Evolutionary conservation across 35 echinoderm and acorn worm genomes (phyloP).

Genomic region (Diadema setosum): DNA sequence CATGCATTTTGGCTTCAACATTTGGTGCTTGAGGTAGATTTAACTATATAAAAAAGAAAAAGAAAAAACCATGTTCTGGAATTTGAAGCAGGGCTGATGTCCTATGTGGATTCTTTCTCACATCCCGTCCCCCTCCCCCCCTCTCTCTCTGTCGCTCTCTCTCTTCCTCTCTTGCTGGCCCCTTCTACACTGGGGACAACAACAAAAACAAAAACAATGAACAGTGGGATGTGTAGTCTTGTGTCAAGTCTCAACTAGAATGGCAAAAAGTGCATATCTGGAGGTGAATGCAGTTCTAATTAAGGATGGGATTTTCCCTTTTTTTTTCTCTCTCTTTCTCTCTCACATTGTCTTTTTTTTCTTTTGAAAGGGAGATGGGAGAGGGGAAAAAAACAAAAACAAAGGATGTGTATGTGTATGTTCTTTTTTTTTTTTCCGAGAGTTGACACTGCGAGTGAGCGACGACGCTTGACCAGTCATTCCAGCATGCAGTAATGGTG

Average conservation of each 20-base stretch:
- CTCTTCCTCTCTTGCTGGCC: no score
- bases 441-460: background rate
- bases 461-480: constrained; percentile 14
- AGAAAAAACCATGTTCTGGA: background rate
- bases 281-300: constrained; percentile 1
- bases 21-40: background rate
- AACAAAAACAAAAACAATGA: background rate
- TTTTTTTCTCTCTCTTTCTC: no score
- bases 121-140: background rate
- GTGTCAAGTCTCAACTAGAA: constrained; percentile 4
- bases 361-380: no score
- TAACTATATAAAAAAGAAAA: background rate
- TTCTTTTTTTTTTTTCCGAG: background rate
- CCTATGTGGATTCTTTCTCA: background rate
- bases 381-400: background rate
- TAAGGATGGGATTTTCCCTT: no score
- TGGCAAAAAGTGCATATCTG: background rate
- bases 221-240: constrained; percentile 6
- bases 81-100: background rate
- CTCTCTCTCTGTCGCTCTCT: background rate
- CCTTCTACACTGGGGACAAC: no score
- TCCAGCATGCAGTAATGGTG: constrained; percentile 16
- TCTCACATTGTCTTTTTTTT: no score
- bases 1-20: background rate
- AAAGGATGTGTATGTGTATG: background rate